Evolutionary conservation across 2,797 vertebrate genomes (phyloP).

Genomic region (Phoebastria nigripes): DNA sequence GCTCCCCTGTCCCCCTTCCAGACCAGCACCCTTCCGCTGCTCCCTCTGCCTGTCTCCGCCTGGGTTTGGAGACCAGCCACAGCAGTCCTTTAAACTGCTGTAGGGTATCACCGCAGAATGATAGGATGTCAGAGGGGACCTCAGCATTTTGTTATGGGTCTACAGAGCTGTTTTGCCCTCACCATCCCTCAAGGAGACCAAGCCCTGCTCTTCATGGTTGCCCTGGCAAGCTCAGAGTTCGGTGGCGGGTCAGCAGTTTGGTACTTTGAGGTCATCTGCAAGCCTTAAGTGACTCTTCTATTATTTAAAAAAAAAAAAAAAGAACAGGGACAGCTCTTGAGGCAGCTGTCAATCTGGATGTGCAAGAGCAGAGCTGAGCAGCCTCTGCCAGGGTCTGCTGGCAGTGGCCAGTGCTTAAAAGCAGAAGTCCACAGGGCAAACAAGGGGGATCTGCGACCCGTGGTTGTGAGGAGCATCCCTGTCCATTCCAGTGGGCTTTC

Average conservation of each 20-base stretch:
- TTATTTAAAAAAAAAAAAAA: not conserved
- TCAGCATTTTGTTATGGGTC: not conserved
- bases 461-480: not conserved
- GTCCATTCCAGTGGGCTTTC: not conserved
- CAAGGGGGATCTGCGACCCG: accelerated
- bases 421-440: not conserved
- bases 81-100: not conserved
- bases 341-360: not conserved
- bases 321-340: not conserved
- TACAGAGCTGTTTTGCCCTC: not conserved
- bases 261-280: not conserved
- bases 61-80: not conserved
- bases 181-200: not conserved
- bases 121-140: not conserved
- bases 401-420: not conserved
- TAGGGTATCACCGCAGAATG: not conserved
- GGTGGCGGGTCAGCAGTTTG: not conserved
- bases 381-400: not conserved
- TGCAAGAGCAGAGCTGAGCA: not conserved
- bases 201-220: not conserved
- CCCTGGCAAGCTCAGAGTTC: not conserved
- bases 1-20: not conserved
- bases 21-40: not conserved
- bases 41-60: not conserved
- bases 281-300: not conserved